Base-by-base conservation (phyloP, 1,140 invertebrate species). In the Cheumatopsyche charites region DNA sequence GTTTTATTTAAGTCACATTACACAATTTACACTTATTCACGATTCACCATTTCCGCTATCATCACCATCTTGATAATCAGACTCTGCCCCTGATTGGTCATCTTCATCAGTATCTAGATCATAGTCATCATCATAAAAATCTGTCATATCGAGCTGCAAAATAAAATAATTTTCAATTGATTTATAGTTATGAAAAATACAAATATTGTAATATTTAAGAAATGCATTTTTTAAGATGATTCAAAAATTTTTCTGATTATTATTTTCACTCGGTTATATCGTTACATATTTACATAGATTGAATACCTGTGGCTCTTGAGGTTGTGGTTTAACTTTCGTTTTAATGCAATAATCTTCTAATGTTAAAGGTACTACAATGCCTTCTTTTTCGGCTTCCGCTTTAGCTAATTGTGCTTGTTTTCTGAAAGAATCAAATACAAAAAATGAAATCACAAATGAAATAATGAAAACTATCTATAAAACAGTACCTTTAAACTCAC, bases 341-440 rank as follows among this genome's bases (percentile, higher is more conserved):
- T 97, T 97, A 78, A 98, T 94, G 81, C 95, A 96, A 83, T 99
- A 99, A 83, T 99, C 98, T 87, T 99, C 97, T 78, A 99, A 83
- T 1, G 98, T 99, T 70, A 94, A 89, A 26, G 98, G 98, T 72
- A 99, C 97, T 26, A 92, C 91, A 61, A 99, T 97, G 76, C 95
- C 95, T 84, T 99, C 98, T 72, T 93, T 93, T 79, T 96, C 95
- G 0, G 98, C 98, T 77, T 99, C 97, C 49, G 90, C 88, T 80
- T 96, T 92, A 19, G 96, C 97, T 2, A 93, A 91, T 79, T 94
- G 89, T 0, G 98, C 98, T 89, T 99, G 97, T 87, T 97, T 98
- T 78, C 96, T 97, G 82, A 52, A 88, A 85, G 11, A 23, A 13
- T 19, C 36, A 47, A 17, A 19, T 6, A 61, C 15, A 13, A 63